Evolutionary conservation across 2,113 vertebrate species (phyloP).

Genomic region (Ceratotherium simum): DNA sequence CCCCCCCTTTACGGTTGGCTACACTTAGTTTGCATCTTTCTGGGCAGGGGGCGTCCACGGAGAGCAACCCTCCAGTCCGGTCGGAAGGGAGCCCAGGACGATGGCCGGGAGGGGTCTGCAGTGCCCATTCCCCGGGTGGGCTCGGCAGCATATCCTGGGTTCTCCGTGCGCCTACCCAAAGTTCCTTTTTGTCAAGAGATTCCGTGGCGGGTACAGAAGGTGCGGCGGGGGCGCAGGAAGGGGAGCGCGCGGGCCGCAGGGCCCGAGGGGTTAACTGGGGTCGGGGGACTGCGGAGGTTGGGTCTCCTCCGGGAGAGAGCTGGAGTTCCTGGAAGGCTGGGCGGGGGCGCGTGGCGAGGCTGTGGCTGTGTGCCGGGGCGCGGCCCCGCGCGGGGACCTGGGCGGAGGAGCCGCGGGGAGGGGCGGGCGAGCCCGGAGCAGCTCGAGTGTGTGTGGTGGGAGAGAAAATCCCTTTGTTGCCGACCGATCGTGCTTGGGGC

Average conservation of each 20-base stretch:
- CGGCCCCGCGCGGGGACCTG: neutral
- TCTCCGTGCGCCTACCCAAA: neutral
- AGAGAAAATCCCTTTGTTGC: slow-evolving; percentile 81
- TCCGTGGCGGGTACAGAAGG: neutral
- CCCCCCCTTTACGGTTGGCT: neutral
- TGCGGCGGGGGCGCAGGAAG: neutral
- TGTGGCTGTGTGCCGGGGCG: neutral
- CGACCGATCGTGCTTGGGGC: fast-evolving
- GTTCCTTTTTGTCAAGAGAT: slow-evolving; percentile 64
- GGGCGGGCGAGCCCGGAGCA: neutral
- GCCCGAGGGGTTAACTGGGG: neutral
- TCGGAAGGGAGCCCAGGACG: neutral
- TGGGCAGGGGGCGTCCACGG: neutral
- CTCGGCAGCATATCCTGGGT: neutral
- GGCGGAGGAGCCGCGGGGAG: neutral
- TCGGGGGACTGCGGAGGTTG: neutral
- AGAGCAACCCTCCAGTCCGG: neutral
- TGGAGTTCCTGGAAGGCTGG: slow-evolving; percentile 47
- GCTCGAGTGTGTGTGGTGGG: neutral
- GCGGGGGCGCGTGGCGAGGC: neutral
- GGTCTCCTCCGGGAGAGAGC: neutral
- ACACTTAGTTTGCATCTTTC: neutral
- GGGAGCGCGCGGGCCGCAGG: neutral
- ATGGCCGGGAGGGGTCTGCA: neutral
- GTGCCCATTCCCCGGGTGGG: neutral